A percentile compares a stretch with the other conserved stretches of the same genome.
Evolutionary conservation across 2,113 vertebrate species (phyloP).

Genomic region (Sakesphorus luctuosus): DNA sequence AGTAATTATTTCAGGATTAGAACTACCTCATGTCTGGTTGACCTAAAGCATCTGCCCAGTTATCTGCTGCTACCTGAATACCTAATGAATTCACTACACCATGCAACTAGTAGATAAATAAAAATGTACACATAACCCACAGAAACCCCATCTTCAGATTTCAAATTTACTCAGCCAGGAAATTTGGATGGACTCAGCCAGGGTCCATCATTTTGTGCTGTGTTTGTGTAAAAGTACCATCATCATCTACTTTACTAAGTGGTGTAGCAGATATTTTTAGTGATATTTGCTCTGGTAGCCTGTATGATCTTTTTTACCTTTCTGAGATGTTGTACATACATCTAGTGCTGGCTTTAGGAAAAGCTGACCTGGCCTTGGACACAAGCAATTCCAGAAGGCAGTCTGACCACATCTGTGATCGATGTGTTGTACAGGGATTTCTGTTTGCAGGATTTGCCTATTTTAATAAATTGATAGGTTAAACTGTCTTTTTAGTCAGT

Average conservation of each 20-base stretch:
- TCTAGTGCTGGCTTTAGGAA: not conserved
- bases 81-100: not conserved
- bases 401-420: not conserved
- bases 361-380: not conserved
- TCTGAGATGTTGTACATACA: not conserved
- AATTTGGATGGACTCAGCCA: not conserved
- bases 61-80: not conserved
- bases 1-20: not conserved
- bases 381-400: not conserved
- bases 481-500: not conserved
- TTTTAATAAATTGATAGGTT: not conserved
- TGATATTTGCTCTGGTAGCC: not conserved
- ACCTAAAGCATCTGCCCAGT: not conserved
- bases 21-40: not conserved
- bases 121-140: not conserved
- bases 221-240: not conserved
- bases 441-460: not conserved
- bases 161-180: not conserved
- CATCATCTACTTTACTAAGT: not conserved
- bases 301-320: not conserved
- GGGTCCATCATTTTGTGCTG: not conserved
- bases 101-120: not conserved
- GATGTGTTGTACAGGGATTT: not conserved
- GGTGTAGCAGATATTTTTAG: not conserved
- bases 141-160: not conserved